Base-by-base conservation (phyloP, 2,888 invertebrate species). In the Drosophila seclusa region DNA sequence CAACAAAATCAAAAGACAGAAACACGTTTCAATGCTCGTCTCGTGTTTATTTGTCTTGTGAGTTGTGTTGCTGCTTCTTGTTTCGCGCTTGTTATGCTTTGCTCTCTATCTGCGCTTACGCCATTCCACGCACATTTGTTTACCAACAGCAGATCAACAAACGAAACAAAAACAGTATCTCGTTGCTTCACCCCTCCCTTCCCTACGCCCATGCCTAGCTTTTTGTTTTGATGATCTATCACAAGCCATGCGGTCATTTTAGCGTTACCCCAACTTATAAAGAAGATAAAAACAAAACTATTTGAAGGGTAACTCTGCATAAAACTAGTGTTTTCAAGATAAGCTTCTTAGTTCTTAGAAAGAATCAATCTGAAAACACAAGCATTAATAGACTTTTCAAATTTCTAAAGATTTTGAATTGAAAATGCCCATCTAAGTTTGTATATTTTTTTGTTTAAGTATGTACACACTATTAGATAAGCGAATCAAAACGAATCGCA, bases 111-210 rank as follows among this genome's bases (percentile, higher is more conserved):
- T 65, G 68, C 57, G 50, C 60, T 55, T 66, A 76, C 63, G 73
- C 55, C 78, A 77, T 90, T 90, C 78, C 66, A 83, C 91, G 82
- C 79, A 76, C 65, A 83, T 88, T 90, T 90, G 90, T 89, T 88
- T 90, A 89, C 87, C 73, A 82, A 83, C 83, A 82, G 67, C 88
- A 82, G 67, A 70, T 68, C 73, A 31, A 64, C 63, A 64, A 72
- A 66, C 63, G 66, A 63, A 42, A 59, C 40, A 72, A 54, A 58
- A 70, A 67, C 64, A 77, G 36, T 49, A 54, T 68, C 82, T 10
- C 24, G 8, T n/a, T 45, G 32, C 1, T 18, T n/a, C n/a, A 24
- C 18, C 18, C 27, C 29, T 18, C 31, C 10, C 38, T 8, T n/a
- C 32, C 2, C 31, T 0, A 0, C 10, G 0, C 2, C n/a, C 8